Percentiles rank a stretch among this genome's conserved stretches.
Evolutionary conservation across 2,888 invertebrate genomes (phyloP).

Genomic region (Sepioteuthis lessoniana): DNA sequence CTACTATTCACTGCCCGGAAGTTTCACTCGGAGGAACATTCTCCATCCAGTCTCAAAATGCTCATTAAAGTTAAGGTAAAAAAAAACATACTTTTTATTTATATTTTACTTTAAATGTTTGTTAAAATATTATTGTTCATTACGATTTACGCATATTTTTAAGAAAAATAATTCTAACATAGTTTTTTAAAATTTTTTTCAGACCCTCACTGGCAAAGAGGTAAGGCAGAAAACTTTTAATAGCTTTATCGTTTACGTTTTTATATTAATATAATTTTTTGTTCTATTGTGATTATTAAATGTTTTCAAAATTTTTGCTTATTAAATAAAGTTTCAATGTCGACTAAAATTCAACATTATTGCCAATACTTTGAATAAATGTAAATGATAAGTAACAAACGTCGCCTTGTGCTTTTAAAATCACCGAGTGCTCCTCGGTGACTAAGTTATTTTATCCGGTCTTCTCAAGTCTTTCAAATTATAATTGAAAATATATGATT

Average conservation of each 20-base stretch:
- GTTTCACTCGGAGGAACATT: not conserved
- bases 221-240: not conserved
- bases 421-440: too few relatives aligned
- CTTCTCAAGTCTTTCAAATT: too few relatives aligned
- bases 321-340: too few relatives aligned
- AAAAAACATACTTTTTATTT: not conserved
- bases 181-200: not conserved
- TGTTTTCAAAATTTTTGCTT: too few relatives aligned
- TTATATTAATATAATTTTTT: too few relatives aligned
- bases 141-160: not conserved
- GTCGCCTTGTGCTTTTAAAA: too few relatives aligned
- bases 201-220: conserved; percentile 33
- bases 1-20: not conserved
- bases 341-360: too few relatives aligned
- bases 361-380: too few relatives aligned
- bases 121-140: not conserved
- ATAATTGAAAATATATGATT: too few relatives aligned
- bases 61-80: conserved; percentile 45
- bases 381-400: too few relatives aligned
- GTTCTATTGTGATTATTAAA: too few relatives aligned
- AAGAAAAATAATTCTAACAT: not conserved
- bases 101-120: not conserved
- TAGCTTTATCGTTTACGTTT: not conserved
- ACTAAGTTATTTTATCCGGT: too few relatives aligned
- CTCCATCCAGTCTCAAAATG: conserved; percentile 34